Percentiles rank a stretch among this genome's conserved stretches.
Evolutionary conservation across 2,888 invertebrate genomes (phyloP).

Genomic region (Drosophila melanocephala): DNA sequence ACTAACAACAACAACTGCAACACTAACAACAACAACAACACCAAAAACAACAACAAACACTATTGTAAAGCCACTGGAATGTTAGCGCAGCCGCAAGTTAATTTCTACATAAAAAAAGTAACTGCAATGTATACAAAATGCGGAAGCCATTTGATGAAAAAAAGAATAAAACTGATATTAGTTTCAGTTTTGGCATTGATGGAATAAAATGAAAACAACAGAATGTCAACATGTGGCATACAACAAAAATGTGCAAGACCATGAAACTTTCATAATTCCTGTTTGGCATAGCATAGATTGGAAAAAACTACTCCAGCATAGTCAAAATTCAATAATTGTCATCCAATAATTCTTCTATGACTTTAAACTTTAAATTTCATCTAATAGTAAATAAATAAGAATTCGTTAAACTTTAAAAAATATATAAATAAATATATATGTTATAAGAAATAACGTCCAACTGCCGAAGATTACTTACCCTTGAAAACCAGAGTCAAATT

Average conservation of each 20-base stretch:
- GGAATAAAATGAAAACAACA: background rate
- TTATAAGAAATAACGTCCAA: background rate
- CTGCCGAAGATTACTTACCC: background rate
- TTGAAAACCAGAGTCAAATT: background rate
- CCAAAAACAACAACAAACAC: background rate
- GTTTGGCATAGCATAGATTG: background rate
- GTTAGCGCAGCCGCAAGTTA: constrained; percentile 57
- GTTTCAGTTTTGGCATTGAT: constrained; percentile 46
- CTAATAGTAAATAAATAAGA: too few species aligned
- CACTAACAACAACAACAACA: background rate
- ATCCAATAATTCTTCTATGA: background rate
- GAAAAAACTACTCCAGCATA: background rate
- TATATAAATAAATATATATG: background rate
- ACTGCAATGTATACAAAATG: constrained; percentile 39
- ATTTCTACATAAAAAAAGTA: constrained; percentile 22
- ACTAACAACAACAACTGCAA: constrained; percentile 8
- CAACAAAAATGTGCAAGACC: background rate
- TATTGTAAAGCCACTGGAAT: constrained; percentile 53
- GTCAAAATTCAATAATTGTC: background rate
- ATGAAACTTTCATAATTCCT: background rate
- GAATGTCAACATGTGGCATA: constrained; percentile 1
- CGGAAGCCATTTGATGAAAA: constrained; percentile 65
- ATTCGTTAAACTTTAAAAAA: background rate
- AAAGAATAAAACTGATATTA: constrained; percentile 39
- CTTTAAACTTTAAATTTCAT: background rate